These are phyloP conservation scores for Notarius lentiginosus DNA, from an alignment of 2,113 vertebrate genomes.

Conservation along the genomic window DNA sequence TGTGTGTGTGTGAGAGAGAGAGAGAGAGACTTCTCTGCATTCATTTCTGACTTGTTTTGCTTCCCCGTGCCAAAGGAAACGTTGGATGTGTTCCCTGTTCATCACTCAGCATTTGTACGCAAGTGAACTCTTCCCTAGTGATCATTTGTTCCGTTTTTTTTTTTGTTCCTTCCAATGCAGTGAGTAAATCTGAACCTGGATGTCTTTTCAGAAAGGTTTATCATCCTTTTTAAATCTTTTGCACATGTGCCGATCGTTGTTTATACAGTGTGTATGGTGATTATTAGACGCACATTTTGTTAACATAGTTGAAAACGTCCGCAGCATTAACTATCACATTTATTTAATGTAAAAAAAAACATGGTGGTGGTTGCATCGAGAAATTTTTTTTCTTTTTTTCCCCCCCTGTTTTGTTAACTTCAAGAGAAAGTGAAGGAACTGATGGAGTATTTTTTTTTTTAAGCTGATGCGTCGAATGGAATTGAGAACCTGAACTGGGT, in stretches of 20 bases:
- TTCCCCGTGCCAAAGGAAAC: conserved; percentile 60
- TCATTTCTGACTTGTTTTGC: conserved; percentile 57
- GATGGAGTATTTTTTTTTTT: no score
- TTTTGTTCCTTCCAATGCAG: no score
- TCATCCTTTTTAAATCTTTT: neutral
- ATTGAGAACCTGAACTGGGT: neutral
- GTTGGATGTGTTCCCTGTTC: conserved; percentile 59
- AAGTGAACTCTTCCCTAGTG: conserved; percentile 38
- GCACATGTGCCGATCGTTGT: neutral
- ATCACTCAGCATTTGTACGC: conserved; percentile 54
- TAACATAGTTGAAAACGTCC: neutral
- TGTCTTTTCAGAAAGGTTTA: neutral
- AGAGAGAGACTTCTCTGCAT: neutral
- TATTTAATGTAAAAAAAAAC: neutral
- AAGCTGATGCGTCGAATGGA: no score
- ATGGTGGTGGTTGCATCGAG: no score
- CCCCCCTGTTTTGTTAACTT: neutral
- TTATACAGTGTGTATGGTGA: neutral
- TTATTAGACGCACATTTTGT: no score
- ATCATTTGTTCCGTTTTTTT: neutral
- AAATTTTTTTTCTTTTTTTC: no score
- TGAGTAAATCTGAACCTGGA: neutral
- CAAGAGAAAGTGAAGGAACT: neutral
- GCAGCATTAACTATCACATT: neutral
- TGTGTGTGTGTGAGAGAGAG: neutral